Conservation (phyloP, 1,140 invertebrate genomes). For the Drosophila prosaltans region DNA sequence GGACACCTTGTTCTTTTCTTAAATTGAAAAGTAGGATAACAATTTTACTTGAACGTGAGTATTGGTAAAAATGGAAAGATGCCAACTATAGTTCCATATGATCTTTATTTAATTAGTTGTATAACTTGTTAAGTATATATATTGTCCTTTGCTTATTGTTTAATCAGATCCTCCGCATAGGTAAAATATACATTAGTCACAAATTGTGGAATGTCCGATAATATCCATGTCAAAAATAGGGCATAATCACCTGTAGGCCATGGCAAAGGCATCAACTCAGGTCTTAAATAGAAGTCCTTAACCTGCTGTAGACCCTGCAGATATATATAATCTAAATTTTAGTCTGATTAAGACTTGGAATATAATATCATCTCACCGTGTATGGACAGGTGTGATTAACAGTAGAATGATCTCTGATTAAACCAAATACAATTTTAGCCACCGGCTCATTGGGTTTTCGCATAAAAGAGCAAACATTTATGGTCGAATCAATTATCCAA, state of each 20-base stretch:
- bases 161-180: neutral
- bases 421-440: slow-evolving; percentile 11
- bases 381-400: slow-evolving; percentile 42
- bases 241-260: slow-evolving; percentile 20
- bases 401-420: slow-evolving; percentile 12
- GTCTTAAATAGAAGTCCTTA: slow-evolving; percentile 14
- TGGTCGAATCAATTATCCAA: slow-evolving; percentile 11
- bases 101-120: too few species aligned
- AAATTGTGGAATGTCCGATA: neutral
- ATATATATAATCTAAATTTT: too few species aligned
- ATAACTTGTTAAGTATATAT: too few species aligned
- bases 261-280: neutral
- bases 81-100: too few species aligned
- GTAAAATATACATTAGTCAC: slow-evolving; percentile 20
- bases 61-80: too few species aligned
- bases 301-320: slow-evolving; percentile 17
- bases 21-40: too few species aligned
- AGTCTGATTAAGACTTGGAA: too few species aligned
- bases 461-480: slow-evolving; percentile 34
- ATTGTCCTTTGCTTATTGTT: neutral
- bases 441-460: neutral
- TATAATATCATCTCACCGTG: slow-evolving; percentile 10
- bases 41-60: too few species aligned
- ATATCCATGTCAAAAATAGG: slow-evolving; percentile 13
- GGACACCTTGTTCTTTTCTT: too few species aligned